These are phyloP conservation scores for Cephus pulcher DNA, from an alignment of 2,888 invertebrate species.

Conservation along the genomic window DNA sequence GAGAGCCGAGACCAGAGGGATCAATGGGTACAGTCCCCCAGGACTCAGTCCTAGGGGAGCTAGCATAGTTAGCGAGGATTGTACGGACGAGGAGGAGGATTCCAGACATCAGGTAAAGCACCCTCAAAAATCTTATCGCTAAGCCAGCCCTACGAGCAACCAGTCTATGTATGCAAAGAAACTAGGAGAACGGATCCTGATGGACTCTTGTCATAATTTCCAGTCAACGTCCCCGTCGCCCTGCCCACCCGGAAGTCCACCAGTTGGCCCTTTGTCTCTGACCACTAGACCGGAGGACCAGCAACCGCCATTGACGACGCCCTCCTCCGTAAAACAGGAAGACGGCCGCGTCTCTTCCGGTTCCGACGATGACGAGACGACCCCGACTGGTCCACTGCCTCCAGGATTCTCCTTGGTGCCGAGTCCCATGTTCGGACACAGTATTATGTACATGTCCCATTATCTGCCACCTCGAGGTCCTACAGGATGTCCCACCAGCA, in stretches of 20 bases:
- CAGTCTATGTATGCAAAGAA: neutral
- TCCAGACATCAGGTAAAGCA: constrained; percentile 63
- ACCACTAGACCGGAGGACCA: constrained; percentile 63
- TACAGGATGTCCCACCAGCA: constrained; percentile 67
- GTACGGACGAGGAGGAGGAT: constrained; percentile 69
- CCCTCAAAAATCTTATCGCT: neutral
- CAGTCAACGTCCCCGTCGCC: constrained; percentile 62
- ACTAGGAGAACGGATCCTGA: constrained; percentile 23
- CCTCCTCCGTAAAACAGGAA: constrained; percentile 58
- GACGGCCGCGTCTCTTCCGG: constrained; percentile 61
- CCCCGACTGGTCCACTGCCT: constrained; percentile 69
- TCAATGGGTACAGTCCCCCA: constrained; percentile 65
- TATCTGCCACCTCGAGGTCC: constrained; percentile 75
- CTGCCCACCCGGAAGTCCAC: constrained; percentile 60
- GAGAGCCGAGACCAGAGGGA: constrained; percentile 77
- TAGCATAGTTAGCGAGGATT: constrained; percentile 65
- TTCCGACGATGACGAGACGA: constrained; percentile 72
- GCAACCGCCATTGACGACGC: constrained; percentile 51
- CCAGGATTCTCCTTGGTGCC: constrained; percentile 83
- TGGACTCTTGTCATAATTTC: constrained; percentile 3
- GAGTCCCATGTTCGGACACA: constrained; percentile 89
- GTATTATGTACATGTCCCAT: constrained; percentile 93
- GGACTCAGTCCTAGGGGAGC: constrained; percentile 64
- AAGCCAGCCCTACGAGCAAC: neutral
- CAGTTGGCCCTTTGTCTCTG: constrained; percentile 58